phyloP scores from a whole-genome alignment of 2,113 vertebrate species.

The Motacilla alba region DNA sequence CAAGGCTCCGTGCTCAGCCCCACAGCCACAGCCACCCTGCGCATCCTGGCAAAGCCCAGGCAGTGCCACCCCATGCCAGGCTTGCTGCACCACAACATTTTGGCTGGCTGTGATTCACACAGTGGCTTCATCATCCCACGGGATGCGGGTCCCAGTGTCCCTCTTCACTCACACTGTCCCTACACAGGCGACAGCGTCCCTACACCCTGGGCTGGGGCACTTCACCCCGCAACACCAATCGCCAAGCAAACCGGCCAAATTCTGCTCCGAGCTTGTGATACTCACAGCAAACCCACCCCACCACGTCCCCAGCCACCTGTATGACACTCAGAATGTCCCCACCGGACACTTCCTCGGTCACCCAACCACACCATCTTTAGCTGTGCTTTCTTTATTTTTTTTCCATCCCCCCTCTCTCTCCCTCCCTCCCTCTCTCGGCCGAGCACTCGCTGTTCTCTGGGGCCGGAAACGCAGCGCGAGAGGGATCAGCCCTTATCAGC shows the following conservation, averaged over 20 bases:
- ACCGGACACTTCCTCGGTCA: fast-evolving
- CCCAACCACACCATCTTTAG: not conserved
- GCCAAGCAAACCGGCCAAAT: not conserved
- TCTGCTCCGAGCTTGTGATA: fast-evolving
- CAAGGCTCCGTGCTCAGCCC: fast-evolving
- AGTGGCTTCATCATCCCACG: fast-evolving
- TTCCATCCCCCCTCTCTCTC: not conserved
- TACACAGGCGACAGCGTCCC: not conserved
- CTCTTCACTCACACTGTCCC: fast-evolving
- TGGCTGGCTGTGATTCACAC: not conserved
- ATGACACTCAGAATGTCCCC: not conserved
- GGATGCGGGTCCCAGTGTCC: fast-evolving
- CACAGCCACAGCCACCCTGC: fast-evolving
- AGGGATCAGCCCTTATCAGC: slow-evolving; percentile 36
- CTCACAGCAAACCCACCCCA: fast-evolving
- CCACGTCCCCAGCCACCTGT: fast-evolving
- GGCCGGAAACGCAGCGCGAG: slow-evolving; percentile 10
- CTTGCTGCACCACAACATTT: too few species aligned
- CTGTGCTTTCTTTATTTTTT: not conserved
- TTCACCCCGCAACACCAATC: too few species aligned
- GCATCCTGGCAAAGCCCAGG: not conserved
- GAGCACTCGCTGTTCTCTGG: slow-evolving; percentile 13
- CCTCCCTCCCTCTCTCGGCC: not conserved
- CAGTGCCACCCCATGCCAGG: fast-evolving
- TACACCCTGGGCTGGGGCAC: not conserved